Evolutionary conservation across 2,888 invertebrate genomes (phyloP).

Genomic region (Ernsta delagoae): DNA sequence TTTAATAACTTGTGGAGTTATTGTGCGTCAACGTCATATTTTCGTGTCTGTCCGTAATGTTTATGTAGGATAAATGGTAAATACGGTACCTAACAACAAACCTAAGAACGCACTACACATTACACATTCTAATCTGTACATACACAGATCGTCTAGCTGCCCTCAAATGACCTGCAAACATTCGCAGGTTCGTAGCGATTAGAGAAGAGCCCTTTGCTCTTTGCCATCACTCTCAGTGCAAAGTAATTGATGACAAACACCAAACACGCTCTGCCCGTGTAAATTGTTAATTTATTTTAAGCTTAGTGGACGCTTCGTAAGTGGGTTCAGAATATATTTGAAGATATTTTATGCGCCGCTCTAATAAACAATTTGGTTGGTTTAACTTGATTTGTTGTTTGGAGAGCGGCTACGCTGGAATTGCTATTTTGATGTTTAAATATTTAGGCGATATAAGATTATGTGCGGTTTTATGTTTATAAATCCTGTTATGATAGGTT

Average conservation of each 20-base stretch:
- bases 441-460: not conserved
- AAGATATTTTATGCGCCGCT: conserved; percentile 20
- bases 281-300: conserved; percentile 40
- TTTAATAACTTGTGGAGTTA: no score
- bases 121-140: not conserved
- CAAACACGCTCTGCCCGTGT: conserved; percentile 46
- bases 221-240: conserved; percentile 36
- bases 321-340: conserved; percentile 20
- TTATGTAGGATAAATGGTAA: no score
- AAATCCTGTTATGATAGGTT: no score
- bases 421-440: conserved; percentile 21
- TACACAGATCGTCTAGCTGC: conserved; percentile 35
- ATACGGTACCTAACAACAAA: no score
- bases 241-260: conserved; percentile 60
- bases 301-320: conserved; percentile 38
- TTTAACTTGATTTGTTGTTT: conserved; percentile 26
- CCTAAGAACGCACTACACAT: no score
- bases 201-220: conserved; percentile 47
- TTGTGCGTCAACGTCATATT: no score
- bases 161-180: conserved; percentile 70
- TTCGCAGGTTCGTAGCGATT: conserved; percentile 51
- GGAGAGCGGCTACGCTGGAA: not conserved
- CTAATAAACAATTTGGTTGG: conserved; percentile 23
- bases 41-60: no score
- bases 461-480: no score